phyloP scores from a whole-genome alignment of 1,140 invertebrate species.

The Sesamia nonagrioides region DNA sequence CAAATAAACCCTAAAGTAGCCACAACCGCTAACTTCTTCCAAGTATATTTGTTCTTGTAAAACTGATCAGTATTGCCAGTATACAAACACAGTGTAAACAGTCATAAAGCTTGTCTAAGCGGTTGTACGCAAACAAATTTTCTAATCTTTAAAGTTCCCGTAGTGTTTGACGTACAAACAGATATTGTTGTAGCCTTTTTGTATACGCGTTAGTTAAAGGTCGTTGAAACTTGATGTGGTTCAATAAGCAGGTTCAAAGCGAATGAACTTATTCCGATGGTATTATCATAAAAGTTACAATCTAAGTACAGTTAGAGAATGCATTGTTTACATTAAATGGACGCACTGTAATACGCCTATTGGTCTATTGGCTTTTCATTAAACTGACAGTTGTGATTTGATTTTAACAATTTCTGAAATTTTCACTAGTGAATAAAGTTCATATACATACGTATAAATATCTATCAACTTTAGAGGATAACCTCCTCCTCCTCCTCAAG shows the following conservation, averaged over 20 bases:
- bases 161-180: neutral
- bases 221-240: neutral
- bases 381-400: too few relatives aligned
- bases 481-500: too few relatives aligned
- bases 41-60: slow-evolving; percentile 6
- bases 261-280: neutral
- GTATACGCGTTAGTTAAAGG: neutral
- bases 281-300: too few relatives aligned
- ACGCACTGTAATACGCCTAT: too few relatives aligned
- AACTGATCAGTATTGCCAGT: neutral
- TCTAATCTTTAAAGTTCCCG: slow-evolving; percentile 21
- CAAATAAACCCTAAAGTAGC: neutral
- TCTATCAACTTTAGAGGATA: too few relatives aligned
- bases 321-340: too few relatives aligned
- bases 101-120: slow-evolving; percentile 2
- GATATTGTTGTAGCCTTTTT: neutral
- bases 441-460: too few relatives aligned
- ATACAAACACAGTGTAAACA: neutral
- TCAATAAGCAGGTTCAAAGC: neutral
- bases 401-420: too few relatives aligned
- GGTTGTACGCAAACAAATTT: neutral
- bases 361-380: too few relatives aligned
- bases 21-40: neutral
- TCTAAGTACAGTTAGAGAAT: too few relatives aligned
- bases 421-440: too few relatives aligned